phyloP scores from a whole-genome alignment of 1,140 invertebrate genomes.

The Bombus waltoni region DNA sequence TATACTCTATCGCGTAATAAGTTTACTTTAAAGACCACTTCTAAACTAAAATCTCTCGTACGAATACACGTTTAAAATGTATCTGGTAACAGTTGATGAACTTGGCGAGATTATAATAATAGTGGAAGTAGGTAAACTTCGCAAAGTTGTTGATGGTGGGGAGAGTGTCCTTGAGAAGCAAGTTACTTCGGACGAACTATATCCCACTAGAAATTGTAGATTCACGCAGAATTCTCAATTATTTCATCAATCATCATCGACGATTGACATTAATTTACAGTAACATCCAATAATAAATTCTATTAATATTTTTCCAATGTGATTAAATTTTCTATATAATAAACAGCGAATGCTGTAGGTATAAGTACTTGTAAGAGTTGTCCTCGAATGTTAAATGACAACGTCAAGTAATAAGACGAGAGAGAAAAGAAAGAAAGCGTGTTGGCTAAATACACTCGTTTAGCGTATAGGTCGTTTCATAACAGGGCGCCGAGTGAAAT shows the following conservation, averaged over 20 bases:
- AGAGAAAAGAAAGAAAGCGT: background rate
- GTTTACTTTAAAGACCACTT: no score
- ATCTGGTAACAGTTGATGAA: no score
- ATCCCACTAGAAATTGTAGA: background rate
- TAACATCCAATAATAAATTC: background rate
- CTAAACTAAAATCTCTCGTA: no score
- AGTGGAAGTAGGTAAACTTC: no score
- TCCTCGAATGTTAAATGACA: background rate
- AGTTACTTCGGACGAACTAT: background rate
- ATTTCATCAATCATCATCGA: background rate
- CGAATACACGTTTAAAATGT: no score
- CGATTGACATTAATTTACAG: background rate
- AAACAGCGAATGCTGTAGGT: background rate
- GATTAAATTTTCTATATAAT: background rate
- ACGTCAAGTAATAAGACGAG: background rate
- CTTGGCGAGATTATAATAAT: no score
- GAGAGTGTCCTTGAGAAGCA: background rate
- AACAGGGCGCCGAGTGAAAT: slow-evolving; percentile 34
- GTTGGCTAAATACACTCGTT: slow-evolving; percentile 18
- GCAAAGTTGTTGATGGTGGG: background rate
- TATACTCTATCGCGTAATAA: no score
- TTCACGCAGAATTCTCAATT: background rate
- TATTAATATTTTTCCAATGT: background rate
- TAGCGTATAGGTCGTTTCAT: slow-evolving; percentile 29
- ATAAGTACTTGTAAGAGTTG: background rate